phyloP scores from a whole-genome alignment of 2,113 vertebrate genomes.

The Spea multiplicata region DNA sequence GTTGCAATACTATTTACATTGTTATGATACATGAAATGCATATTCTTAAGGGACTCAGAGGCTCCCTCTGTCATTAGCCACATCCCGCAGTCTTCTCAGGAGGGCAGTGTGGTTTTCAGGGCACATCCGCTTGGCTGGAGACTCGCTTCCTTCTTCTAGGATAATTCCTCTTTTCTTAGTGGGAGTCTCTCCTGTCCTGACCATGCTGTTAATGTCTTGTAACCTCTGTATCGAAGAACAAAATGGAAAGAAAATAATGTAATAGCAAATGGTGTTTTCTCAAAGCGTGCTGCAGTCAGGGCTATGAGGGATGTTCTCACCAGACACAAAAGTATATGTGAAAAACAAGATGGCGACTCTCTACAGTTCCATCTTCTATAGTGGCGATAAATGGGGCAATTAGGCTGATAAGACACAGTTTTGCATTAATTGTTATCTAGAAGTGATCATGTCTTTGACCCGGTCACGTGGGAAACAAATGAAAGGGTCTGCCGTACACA shows the following conservation, averaged over 20 bases:
- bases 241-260: background rate
- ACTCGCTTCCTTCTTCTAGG: slow-evolving; percentile 78
- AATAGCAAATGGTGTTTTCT: no score
- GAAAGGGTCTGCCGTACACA: no score
- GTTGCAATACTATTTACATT: background rate
- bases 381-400: no score
- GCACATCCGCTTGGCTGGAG: slow-evolving; percentile 86
- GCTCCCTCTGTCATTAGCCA: slow-evolving; percentile 86
- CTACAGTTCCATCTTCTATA: no score
- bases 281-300: no score
- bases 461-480: no score
- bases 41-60: slow-evolving; percentile 65
- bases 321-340: no score
- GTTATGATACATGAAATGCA: background rate
- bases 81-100: slow-evolving; percentile 81
- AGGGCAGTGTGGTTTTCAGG: slow-evolving; percentile 85
- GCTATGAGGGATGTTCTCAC: no score
- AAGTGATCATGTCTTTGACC: no score
- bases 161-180: slow-evolving; percentile 86
- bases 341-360: no score
- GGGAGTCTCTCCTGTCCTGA: slow-evolving; percentile 86
- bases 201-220: slow-evolving; percentile 93
- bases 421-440: no score
- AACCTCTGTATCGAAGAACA: slow-evolving; percentile 68
- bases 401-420: no score